These are phyloP conservation scores for Bettongia penicillata DNA, from an alignment of 2,113 vertebrate species.

Conservation along the genomic window DNA sequence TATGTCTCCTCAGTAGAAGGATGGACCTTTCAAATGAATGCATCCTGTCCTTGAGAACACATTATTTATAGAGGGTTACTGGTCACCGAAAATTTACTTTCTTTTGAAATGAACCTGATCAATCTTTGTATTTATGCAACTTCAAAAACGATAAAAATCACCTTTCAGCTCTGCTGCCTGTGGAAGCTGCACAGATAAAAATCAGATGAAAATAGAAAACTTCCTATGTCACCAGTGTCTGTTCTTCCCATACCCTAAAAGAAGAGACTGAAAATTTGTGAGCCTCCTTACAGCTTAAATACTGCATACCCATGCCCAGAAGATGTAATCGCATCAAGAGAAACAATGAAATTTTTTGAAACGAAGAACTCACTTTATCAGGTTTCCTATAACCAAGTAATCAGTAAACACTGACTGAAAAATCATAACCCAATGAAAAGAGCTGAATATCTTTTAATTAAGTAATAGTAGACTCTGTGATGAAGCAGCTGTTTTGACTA, in stretches of 20 bases:
- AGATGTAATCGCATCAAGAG: conserved; percentile 11
- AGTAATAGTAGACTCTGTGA: background rate
- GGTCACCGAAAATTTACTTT: conserved; percentile 40
- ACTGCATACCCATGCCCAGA: background rate
- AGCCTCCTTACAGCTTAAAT: conserved; percentile 40
- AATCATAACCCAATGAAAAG: background rate
- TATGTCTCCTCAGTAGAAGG: conserved; percentile 22
- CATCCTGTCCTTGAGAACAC: conserved; percentile 6
- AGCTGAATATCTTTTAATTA: background rate
- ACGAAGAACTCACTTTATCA: background rate
- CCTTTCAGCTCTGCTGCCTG: conserved; percentile 12
- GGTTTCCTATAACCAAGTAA: conserved; percentile 1
- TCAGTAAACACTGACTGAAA: background rate
- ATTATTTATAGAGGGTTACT: conserved; percentile 63
- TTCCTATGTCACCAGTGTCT: conserved; percentile 42
- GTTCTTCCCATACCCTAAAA: conserved; percentile 43
- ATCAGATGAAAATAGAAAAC: conserved; percentile 60
- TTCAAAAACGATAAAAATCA: conserved; percentile 68
- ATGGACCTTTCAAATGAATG: conserved; percentile 40
- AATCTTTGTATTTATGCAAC: conserved; percentile 70
- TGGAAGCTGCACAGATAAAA: conserved; percentile 68
- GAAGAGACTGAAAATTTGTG: conserved; percentile 52
- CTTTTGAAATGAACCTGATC: conserved; percentile 70
- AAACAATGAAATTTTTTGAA: conserved; percentile 45
- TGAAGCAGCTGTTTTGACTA: background rate